Percentiles rank a stretch among this genome's conserved stretches.
These are phyloP conservation scores for Pilophorus perplexus DNA, from an alignment of 2,888 invertebrate genomes.

Conservation along the genomic window DNA sequence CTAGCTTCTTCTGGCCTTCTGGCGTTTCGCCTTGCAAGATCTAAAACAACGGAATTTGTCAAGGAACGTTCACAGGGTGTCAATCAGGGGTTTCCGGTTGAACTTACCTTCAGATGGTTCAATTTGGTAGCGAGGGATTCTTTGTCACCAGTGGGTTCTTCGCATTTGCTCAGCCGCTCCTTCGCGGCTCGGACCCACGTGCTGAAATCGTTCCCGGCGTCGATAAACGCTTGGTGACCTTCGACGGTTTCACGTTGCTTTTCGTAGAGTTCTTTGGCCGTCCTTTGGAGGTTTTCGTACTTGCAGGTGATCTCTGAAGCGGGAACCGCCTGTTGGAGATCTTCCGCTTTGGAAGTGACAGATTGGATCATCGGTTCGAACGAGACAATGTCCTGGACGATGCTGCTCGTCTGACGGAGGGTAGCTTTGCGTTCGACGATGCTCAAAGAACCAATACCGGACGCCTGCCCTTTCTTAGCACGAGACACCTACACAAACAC, in stretches of 20 bases:
- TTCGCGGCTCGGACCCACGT: constrained; percentile 90
- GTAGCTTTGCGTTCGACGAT: constrained; percentile 85
- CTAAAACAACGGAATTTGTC: constrained; percentile 45
- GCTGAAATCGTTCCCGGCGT: constrained; percentile 86
- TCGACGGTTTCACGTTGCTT: constrained; percentile 87
- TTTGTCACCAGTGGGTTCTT: constrained; percentile 88
- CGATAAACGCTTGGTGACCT: constrained; percentile 86
- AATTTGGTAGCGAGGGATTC: constrained; percentile 83
- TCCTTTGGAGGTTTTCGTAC: constrained; percentile 84
- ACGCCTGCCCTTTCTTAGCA: constrained; percentile 66
- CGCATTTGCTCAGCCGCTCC: constrained; percentile 85
- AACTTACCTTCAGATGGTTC: constrained; percentile 66
- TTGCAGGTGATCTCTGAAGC: constrained; percentile 88
- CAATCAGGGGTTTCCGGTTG: not conserved
- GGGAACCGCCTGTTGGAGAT: constrained; percentile 84
- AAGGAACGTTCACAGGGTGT: not conserved
- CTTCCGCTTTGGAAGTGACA: constrained; percentile 88
- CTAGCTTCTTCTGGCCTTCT: constrained; percentile 78
- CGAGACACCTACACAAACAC: constrained; percentile 59
- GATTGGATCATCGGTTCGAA: constrained; percentile 97
- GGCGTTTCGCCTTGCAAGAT: constrained; percentile 79
- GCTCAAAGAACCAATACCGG: constrained; percentile 71
- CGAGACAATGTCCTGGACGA: constrained; percentile 93
- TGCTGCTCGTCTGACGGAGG: constrained; percentile 85
- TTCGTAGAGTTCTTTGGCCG: constrained; percentile 62